Conservation (phyloP, 2,113 vertebrate genomes). For the Agelaius tricolor region DNA sequence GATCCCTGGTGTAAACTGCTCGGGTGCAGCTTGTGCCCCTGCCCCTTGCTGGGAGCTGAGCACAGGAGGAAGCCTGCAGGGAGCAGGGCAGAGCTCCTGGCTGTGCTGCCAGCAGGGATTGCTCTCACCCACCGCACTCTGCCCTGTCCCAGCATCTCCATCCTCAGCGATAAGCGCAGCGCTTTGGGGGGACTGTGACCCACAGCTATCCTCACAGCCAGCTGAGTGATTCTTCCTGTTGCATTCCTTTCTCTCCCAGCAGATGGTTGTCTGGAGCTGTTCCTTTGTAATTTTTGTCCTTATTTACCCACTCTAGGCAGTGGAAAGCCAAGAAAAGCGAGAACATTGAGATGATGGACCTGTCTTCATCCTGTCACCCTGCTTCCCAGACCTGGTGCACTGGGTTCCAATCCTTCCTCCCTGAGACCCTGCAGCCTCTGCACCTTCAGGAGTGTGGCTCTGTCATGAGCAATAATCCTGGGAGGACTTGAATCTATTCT, state of each 20-base stretch:
- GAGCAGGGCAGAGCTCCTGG: neutral
- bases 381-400: neutral
- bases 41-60: neutral
- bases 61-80: neutral
- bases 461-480: neutral
- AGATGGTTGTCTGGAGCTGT: neutral
- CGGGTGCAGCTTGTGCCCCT: neutral
- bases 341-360: neutral
- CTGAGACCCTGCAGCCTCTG: neutral
- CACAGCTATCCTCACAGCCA: neutral
- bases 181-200: neutral
- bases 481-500: neutral
- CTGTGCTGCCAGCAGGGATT: neutral
- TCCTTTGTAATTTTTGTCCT: neutral
- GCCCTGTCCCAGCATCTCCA: neutral
- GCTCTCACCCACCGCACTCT: fast-evolving
- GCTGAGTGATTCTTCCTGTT: neutral
- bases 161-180: neutral
- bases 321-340: neutral
- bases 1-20: neutral
- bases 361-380: neutral
- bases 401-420: neutral
- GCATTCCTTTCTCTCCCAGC: neutral
- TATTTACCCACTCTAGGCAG: neutral
- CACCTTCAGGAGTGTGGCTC: neutral